These are phyloP conservation scores for Sphyrna mokarran DNA, from an alignment of 2,113 vertebrate species.

Conservation along the genomic window DNA sequence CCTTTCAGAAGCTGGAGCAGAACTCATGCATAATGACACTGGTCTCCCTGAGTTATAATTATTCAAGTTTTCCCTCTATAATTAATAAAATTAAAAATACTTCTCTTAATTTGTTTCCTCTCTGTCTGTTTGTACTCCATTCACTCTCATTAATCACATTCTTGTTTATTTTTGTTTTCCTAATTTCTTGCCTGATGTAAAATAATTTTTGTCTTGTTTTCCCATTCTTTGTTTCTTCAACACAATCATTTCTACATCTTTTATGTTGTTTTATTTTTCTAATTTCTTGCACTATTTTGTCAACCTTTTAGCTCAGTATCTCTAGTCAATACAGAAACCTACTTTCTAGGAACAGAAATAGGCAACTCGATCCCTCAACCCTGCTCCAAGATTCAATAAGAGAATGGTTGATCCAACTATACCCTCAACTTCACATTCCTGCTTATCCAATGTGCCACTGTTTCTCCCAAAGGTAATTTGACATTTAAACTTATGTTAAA, in stretches of 20 bases:
- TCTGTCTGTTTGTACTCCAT: neutral
- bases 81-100: conserved; percentile 23
- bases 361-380: too few species aligned
- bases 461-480: neutral
- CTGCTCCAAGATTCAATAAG: too few species aligned
- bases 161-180: neutral
- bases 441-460: neutral
- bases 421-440: too few species aligned
- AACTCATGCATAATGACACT: neutral
- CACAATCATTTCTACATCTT: neutral
- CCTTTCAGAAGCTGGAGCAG: conserved; percentile 2
- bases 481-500: neutral
- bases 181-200: neutral
- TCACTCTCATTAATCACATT: neutral
- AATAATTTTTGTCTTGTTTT: neutral
- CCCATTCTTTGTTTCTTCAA: neutral
- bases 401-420: too few species aligned
- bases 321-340: too few species aligned
- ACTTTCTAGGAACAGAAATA: too few species aligned
- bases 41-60: neutral
- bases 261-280: neutral
- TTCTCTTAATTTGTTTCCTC: neutral
- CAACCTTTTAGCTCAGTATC: neutral
- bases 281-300: neutral
- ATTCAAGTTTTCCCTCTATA: neutral